phyloP scores from a whole-genome alignment of 2,113 vertebrate genomes.

The Manacus vitellinus region DNA sequence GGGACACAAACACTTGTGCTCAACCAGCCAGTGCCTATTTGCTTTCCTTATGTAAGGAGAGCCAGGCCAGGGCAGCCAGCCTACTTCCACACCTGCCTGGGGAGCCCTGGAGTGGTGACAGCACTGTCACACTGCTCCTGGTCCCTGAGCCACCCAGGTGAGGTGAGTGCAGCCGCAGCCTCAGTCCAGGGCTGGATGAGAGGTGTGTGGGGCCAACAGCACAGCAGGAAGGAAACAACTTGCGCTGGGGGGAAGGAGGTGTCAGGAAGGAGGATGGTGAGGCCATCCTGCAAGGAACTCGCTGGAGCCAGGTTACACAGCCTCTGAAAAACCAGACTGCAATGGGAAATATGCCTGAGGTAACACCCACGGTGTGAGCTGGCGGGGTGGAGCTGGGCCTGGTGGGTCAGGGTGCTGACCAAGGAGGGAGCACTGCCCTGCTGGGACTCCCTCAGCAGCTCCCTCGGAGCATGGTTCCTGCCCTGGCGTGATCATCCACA shows the following conservation, averaged over 20 bases:
- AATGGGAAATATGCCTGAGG: background rate
- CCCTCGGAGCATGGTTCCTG: rapidly evolving
- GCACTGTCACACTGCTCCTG: rapidly evolving
- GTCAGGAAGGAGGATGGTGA: background rate
- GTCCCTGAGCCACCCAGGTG: rapidly evolving
- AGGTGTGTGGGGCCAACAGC: background rate
- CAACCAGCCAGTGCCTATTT: background rate
- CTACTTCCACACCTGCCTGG: background rate
- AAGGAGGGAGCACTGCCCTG: background rate
- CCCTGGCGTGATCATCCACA: background rate
- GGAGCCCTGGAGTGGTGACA: background rate
- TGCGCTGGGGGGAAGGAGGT: background rate
- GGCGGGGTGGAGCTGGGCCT: background rate
- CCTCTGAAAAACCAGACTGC: background rate
- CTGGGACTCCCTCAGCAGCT: rapidly evolving
- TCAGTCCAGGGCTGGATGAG: background rate
- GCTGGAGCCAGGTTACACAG: background rate
- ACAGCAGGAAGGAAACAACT: background rate
- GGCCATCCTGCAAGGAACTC: background rate
- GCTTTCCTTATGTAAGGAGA: background rate
- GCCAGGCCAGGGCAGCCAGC: background rate
- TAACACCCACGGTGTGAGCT: background rate
- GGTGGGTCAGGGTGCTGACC: rapidly evolving
- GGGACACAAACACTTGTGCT: background rate
- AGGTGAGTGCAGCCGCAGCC: rapidly evolving